phyloP scores from a whole-genome alignment of 1,140 invertebrate species.

The Drosophila ercepeae region DNA sequence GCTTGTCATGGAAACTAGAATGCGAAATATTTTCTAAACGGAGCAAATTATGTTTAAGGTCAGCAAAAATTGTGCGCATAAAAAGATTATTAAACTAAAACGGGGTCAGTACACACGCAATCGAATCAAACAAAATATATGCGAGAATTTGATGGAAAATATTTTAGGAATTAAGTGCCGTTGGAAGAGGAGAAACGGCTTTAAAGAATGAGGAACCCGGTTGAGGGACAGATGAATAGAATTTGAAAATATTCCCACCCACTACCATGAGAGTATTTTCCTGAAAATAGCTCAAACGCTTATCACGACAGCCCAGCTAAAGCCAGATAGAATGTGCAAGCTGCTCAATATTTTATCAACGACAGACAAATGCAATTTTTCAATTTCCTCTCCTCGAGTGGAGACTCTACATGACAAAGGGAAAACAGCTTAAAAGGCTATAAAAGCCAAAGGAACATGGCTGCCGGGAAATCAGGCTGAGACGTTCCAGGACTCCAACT shows the following conservation, averaged over 20 bases:
- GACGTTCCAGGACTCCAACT: constrained; percentile 12
- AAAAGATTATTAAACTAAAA: constrained; percentile 8
- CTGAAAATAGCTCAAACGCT: constrained; percentile 60
- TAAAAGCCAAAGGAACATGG: constrained; percentile 39
- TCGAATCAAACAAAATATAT: neutral
- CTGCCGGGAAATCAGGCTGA: constrained; percentile 25
- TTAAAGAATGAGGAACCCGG: constrained; percentile 37
- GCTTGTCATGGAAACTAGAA: neutral
- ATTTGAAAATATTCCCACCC: constrained; percentile 11
- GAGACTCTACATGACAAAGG: constrained; percentile 45
- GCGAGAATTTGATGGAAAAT: constrained; percentile 15
- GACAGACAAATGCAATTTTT: constrained; percentile 72
- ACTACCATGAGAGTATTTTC: constrained; percentile 38
- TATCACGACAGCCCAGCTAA: constrained; percentile 46
- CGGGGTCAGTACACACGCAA: constrained; percentile 16
- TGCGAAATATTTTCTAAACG: constrained; percentile 13
- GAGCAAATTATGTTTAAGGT: constrained; percentile 14
- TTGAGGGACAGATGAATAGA: constrained; percentile 26
- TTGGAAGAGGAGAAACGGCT: constrained; percentile 1
- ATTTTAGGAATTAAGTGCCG: constrained; percentile 38
- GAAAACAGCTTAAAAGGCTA: constrained; percentile 66
- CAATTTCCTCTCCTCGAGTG: constrained; percentile 52
- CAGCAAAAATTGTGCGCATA: constrained; percentile 9
- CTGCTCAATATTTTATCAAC: constrained; percentile 73
- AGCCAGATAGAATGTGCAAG: constrained; percentile 11